Evolutionary conservation across 2,888 invertebrate species (phyloP), one percentile per base, ranked within the genome.

Genomic region (Heteropelma amictum): DNA sequence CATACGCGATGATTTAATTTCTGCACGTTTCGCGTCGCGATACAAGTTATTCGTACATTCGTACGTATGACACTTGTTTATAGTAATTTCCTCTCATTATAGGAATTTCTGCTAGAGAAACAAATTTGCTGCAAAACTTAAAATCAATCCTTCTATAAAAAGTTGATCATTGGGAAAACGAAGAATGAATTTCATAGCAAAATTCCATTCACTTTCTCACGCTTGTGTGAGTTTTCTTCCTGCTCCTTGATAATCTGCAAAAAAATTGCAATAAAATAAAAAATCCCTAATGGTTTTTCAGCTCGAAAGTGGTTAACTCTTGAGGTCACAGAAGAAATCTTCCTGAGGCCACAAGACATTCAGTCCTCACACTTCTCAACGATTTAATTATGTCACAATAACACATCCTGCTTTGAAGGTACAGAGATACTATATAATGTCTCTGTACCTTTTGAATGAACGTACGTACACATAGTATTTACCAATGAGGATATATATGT

Each of bases 1-100:
- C 70, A 71, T 67, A 71, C 71, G n/a, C n/a, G n/a, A n/a, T n/a
- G n/a, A n/a, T n/a, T 71, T 71, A 67, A 71, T 75, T 75, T 75
- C 71, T 61, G 61, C 71, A 56, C 61, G 35, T 63, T 67, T 51
- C 70, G 67, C 67, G 42, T 63, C 56, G 56, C 42, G 56, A 49
- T 40, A 70, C 26, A 54, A 63, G 61, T 53, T 61, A 71, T 75
- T 61, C 54, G 63, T 71, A 17, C 38, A 28, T 30, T 35, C 35
- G 23, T 67, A n/a, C n/a, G n/a, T n/a, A n/a, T n/a, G n/a, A n/a
- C n/a, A n/a, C n/a, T n/a, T n/a, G n/a, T n/a, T n/a, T n/a, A n/a
- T n/a, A n/a, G n/a, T n/a, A 56, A 71, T 71, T 67, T 61, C 49
- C 60, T 40, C 38, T 49, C 56, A 56, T 71, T 14, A 60, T 49